Percentiles rank a stretch among this genome's conserved stretches.
phyloP scores from a whole-genome alignment of 2,113 vertebrate species.

The Tragelaphus imberbis region DNA sequence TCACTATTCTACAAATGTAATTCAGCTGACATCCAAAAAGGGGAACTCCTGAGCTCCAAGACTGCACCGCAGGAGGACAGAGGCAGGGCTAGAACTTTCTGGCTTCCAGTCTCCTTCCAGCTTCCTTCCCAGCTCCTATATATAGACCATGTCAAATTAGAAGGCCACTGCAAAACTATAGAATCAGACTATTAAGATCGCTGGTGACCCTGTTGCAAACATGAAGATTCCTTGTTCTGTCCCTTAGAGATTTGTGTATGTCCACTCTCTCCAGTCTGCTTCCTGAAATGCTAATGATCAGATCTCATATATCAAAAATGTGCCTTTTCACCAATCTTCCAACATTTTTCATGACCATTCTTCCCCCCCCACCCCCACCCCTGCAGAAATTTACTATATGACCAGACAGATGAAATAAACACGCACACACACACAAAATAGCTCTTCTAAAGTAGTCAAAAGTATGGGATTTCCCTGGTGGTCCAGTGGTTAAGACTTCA shows the following conservation, averaged over 20 bases:
- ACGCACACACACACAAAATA: not conserved
- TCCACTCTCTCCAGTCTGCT: not conserved
- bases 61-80: not conserved
- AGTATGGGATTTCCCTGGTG: not conserved
- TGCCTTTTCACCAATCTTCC: not conserved
- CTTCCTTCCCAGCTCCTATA: not conserved
- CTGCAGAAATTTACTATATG: not conserved
- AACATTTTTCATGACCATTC: not conserved
- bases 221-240: not conserved
- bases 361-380: fast-evolving
- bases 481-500: not conserved
- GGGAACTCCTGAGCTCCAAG: not conserved
- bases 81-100: not conserved
- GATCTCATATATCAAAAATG: not conserved
- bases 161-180: not conserved
- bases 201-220: not conserved
- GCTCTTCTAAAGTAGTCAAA: not conserved
- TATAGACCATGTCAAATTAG: not conserved
- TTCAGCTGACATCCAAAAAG: not conserved
- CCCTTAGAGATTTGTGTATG: not conserved
- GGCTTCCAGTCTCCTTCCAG: not conserved
- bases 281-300: not conserved
- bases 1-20: not conserved
- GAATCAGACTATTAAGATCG: not conserved
- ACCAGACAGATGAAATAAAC: not conserved